These are phyloP conservation scores for Cecidostiba fungosa DNA, from an alignment of 2,888 invertebrate genomes.

Conservation along the genomic window DNA sequence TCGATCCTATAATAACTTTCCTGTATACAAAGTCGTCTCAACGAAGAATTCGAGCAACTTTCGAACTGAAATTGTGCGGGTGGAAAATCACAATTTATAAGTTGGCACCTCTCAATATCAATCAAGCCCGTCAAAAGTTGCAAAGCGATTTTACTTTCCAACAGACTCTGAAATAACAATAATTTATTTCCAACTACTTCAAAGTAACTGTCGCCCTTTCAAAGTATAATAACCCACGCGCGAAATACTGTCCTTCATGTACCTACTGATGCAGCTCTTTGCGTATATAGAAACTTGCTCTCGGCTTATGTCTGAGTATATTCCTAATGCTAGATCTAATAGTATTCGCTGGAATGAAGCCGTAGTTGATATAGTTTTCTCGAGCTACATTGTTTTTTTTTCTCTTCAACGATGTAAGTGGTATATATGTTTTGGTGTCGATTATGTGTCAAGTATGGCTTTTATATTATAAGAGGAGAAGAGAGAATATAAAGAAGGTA, in stretches of 20 bases:
- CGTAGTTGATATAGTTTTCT: conserved; percentile 17
- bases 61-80: not conserved
- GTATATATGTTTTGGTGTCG: not conserved
- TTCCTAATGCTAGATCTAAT: too few species aligned
- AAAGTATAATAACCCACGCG: not conserved
- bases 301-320: not conserved
- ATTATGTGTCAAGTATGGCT: not conserved
- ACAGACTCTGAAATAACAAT: not conserved
- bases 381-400: not conserved
- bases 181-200: not conserved
- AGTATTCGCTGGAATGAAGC: too few species aligned
- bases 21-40: too few species aligned
- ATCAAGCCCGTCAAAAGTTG: not conserved
- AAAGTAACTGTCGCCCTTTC: not conserved
- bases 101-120: not conserved
- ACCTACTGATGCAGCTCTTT: not conserved
- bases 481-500: too few species aligned
- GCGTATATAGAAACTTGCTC: not conserved
- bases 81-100: not conserved
- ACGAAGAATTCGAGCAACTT: not conserved
- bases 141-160: not conserved
- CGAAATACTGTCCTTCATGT: not conserved
- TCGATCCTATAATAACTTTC: too few species aligned
- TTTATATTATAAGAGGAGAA: not conserved
- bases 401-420: not conserved